Evolutionary conservation across 2,113 vertebrate genomes (phyloP).

Genomic region (Labeo rohita): DNA sequence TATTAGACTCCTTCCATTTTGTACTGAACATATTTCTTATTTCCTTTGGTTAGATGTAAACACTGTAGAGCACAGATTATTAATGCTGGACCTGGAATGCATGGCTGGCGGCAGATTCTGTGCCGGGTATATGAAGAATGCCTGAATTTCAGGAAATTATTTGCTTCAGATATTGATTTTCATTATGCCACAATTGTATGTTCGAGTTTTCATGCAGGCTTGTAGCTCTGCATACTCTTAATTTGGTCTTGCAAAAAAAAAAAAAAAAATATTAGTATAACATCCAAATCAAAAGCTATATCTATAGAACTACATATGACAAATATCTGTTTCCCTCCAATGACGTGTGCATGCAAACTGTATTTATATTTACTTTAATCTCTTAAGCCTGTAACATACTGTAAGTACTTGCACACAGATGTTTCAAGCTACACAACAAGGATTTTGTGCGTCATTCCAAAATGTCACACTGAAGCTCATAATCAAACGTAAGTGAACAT

Average conservation of each 20-base stretch:
- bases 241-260: neutral
- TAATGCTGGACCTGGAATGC: conserved; percentile 11
- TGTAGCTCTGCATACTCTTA: neutral
- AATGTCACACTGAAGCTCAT: neutral
- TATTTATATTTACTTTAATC: neutral
- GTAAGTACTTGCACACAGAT: neutral
- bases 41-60: conserved; percentile 21
- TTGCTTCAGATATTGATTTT: conserved; percentile 28
- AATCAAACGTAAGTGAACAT: neutral
- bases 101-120: conserved; percentile 2
- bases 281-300: neutral
- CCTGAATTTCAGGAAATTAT: neutral
- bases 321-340: neutral
- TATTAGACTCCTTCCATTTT: conserved; percentile 6
- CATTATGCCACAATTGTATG: neutral
- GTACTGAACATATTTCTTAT: conserved; percentile 22
- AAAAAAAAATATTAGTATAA: neutral
- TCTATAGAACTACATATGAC: neutral
- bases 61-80: conserved; percentile 8
- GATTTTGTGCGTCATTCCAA: neutral
- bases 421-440: neutral
- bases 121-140: conserved; percentile 17
- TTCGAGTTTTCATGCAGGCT: neutral
- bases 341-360: neutral
- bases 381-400: neutral